Percentiles rank a stretch among this genome's conserved stretches.
phyloP scores from a whole-genome alignment of 1,140 invertebrate species.

The Eueides isabella region DNA sequence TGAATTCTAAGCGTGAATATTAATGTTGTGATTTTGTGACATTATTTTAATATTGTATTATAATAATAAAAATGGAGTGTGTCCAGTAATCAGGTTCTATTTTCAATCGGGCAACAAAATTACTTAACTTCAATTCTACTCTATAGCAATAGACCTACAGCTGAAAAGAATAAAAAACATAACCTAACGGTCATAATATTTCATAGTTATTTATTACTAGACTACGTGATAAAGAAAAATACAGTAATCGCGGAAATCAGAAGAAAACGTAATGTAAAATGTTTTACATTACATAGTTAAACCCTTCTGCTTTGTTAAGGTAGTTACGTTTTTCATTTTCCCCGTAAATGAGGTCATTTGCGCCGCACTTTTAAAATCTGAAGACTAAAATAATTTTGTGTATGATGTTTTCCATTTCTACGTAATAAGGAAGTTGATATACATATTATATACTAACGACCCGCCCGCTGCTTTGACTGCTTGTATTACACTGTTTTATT shows the following conservation, averaged over 20 bases:
- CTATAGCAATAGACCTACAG: too few species aligned
- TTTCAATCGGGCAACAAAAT: too few species aligned
- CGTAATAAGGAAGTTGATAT: neutral
- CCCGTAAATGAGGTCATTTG: conserved; percentile 38
- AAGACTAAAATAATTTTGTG: conserved; percentile 13
- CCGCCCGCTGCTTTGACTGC: neutral
- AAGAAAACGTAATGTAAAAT: conserved; percentile 31
- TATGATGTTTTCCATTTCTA: neutral
- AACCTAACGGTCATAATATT: too few species aligned
- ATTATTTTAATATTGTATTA: neutral
- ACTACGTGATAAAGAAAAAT: neutral
- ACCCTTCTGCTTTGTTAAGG: too few species aligned
- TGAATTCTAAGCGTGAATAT: conserved; percentile 18
- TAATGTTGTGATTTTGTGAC: conserved; percentile 7
- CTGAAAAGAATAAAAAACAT: too few species aligned
- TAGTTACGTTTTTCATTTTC: conserved; percentile 37
- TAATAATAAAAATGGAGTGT: too few species aligned
- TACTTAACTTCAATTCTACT: too few species aligned
- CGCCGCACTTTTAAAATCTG: conserved; percentile 29
- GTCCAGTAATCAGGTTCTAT: too few species aligned
- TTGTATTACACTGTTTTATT: too few species aligned
- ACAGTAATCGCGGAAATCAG: conserved; percentile 5
- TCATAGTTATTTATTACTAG: neutral
- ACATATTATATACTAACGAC: neutral
- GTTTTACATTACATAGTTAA: conserved; percentile 38